Conservation (phyloP, 1,140 invertebrate genomes). For the Aphidius ervi region DNA sequence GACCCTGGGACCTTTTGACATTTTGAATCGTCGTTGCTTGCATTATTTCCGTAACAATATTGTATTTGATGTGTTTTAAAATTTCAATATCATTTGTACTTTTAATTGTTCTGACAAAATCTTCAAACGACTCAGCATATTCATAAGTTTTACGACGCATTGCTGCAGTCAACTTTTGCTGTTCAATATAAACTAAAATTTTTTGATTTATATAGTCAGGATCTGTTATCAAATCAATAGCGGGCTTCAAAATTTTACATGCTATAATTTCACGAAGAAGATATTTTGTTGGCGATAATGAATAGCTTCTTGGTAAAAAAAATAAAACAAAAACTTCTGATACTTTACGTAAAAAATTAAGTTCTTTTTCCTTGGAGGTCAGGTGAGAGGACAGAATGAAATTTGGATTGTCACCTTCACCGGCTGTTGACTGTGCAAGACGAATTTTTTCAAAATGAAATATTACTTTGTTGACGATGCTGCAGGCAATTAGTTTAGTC, state of each 20-base stretch:
- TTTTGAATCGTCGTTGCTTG: slow-evolving; percentile 89
- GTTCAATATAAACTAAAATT: slow-evolving; percentile 76
- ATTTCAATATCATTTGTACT: slow-evolving; percentile 76
- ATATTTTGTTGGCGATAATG: slow-evolving; percentile 69
- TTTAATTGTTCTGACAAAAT: slow-evolving; percentile 82
- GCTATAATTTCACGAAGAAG: slow-evolving; percentile 78
- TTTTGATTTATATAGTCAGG: slow-evolving; percentile 90
- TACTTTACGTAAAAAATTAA: slow-evolving; percentile 76
- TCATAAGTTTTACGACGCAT: slow-evolving; percentile 79
- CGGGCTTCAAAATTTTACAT: slow-evolving; percentile 77
- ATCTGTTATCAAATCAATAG: slow-evolving; percentile 79
- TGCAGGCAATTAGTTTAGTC: slow-evolving; percentile 76
- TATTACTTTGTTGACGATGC: slow-evolving; percentile 74
- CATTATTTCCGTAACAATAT: slow-evolving; percentile 88
- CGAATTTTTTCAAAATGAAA: slow-evolving; percentile 83
- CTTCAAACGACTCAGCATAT: slow-evolving; percentile 85
- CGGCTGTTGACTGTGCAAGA: slow-evolving; percentile 70
- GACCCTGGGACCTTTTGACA: slow-evolving; percentile 76
- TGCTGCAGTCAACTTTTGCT: slow-evolving; percentile 70
- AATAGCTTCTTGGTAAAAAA: slow-evolving; percentile 76
- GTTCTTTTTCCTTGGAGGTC: slow-evolving; percentile 66
- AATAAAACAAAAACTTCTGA: slow-evolving; percentile 78
- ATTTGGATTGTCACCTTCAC: slow-evolving; percentile 61
- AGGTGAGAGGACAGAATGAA: slow-evolving; percentile 76
- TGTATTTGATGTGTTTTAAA: slow-evolving; percentile 79